phyloP scores from a whole-genome alignment of 2,113 vertebrate genomes.

The Pionites leucogaster region DNA sequence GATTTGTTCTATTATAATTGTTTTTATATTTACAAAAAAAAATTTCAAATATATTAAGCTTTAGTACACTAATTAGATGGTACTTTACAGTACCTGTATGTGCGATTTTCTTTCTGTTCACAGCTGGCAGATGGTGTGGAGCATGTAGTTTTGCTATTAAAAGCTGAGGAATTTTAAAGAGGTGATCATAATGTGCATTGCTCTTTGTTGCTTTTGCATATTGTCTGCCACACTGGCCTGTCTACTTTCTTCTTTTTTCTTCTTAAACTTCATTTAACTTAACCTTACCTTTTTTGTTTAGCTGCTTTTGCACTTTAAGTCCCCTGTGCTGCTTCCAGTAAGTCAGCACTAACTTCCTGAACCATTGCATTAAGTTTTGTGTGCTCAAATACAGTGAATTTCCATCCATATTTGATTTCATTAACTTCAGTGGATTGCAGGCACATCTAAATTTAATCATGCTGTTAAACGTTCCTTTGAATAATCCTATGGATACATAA shows the following conservation, averaged over 20 bases:
- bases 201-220: neutral
- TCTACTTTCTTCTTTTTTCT: neutral
- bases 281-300: neutral
- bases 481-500: neutral
- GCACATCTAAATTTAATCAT: neutral
- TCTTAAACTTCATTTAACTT: neutral
- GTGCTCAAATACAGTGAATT: neutral
- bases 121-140: slow-evolving; percentile 52
- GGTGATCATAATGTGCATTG: neutral
- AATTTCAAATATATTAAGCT: slow-evolving; percentile 64
- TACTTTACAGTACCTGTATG: slow-evolving; percentile 48
- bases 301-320: neutral
- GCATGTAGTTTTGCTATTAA: slow-evolving; percentile 35
- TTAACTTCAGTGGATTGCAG: neutral
- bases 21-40: slow-evolving; percentile 72
- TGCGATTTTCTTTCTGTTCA: slow-evolving; percentile 19
- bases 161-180: slow-evolving; percentile 46
- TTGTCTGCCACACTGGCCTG: neutral
- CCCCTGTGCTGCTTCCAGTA: neutral
- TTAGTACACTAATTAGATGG: slow-evolving; percentile 64
- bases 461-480: neutral
- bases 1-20: slow-evolving; percentile 66
- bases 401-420: neutral
- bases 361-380: neutral
- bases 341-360: neutral